A percentile compares a stretch with the other conserved stretches of the same genome.
Conservation (phyloP, 2,113 vertebrate species). For the Phylloscopus trochilus region DNA sequence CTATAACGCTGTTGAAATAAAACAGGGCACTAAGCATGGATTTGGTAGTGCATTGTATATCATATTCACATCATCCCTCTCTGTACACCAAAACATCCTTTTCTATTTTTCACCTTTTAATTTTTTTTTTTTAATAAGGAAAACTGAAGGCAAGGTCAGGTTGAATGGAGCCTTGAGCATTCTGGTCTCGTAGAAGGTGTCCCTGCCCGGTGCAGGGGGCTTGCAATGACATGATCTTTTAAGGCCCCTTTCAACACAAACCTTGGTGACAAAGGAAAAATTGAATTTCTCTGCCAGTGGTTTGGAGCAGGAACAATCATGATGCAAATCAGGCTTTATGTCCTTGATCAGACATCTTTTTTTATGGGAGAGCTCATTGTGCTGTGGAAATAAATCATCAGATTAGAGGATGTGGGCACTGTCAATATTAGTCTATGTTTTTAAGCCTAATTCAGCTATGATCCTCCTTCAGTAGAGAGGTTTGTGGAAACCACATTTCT, state of each 20-base stretch:
- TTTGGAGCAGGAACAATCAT: rapidly evolving
- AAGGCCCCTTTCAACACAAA: background rate
- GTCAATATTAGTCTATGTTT: background rate
- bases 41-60: background rate
- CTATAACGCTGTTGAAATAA: conserved; percentile 2
- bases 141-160: background rate
- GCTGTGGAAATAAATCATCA: background rate
- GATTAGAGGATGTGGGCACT: background rate
- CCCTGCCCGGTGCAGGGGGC: background rate
- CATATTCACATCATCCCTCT: background rate
- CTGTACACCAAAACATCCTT: background rate
- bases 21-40: background rate
- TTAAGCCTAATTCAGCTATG: background rate
- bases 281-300: background rate
- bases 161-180: background rate
- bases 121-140: background rate
- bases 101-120: background rate
- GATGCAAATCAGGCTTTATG: background rate
- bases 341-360: background rate
- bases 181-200: background rate
- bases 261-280: background rate
- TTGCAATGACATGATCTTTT: background rate
- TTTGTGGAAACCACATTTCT: background rate
- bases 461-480: background rate
- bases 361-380: background rate